These are phyloP conservation scores for Ginglymostoma cirratum DNA, from an alignment of 2,113 vertebrate species.

Conservation along the genomic window DNA sequence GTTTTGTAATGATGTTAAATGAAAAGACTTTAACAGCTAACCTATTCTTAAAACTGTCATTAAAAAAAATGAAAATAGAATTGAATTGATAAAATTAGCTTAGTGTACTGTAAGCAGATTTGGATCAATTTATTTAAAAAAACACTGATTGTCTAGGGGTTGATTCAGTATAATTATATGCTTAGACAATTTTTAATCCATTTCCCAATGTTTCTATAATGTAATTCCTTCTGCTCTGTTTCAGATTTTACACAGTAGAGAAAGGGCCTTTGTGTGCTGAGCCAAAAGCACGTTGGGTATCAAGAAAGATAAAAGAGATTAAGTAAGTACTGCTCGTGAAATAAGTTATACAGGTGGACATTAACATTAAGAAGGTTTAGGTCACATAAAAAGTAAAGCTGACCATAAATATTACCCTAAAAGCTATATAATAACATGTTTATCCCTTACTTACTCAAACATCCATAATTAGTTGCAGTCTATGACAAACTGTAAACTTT, in stretches of 20 bases:
- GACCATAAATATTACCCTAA: not conserved
- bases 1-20: not conserved
- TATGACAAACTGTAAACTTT: not conserved
- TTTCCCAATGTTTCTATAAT: not conserved
- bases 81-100: not conserved
- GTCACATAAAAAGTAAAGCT: not conserved
- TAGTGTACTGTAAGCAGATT: not conserved
- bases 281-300: not conserved
- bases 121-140: not conserved
- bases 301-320: not conserved
- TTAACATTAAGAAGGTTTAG: not conserved
- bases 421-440: not conserved
- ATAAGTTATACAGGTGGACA: not conserved
- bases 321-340: constrained; percentile 8
- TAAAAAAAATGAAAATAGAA: not conserved
- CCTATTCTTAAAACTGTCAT: not conserved
- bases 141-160: not conserved
- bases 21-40: not conserved
- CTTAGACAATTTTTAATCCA: not conserved
- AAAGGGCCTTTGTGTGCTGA: constrained; percentile 24
- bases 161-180: not conserved
- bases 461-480: not conserved
- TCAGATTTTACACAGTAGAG: constrained; percentile 24
- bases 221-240: not conserved
- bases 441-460: too few relatives aligned